Base-by-base conservation (phyloP, 2,797 vertebrate species). In the Rhinella marina region DNA sequence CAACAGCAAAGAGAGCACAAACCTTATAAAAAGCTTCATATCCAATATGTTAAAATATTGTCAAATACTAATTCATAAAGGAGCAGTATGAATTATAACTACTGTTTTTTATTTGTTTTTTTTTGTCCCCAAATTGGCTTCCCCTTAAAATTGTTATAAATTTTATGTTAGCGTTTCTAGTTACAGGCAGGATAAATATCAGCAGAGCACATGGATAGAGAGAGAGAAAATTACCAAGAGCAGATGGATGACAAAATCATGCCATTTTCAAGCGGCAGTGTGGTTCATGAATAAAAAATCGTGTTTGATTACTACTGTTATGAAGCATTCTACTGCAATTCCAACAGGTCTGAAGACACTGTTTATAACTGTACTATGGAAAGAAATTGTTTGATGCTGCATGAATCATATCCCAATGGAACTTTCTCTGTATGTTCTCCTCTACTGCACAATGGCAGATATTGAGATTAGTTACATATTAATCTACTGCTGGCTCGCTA, bases 261-360 rank as follows among this genome's bases (percentile, higher is more conserved):
- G 88, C 62, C 88, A 89, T 89, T 86, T 89, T 80, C 81, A 84
- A 78, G 82, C 61, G 41, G 80, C 88, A 83, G 80, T 54, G 54
- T 73, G 70, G 88, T 78, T 89, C 88, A 89, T 89, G 88, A 89
- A 89, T 89, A 89, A 89, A 89, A 88, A 83, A 89, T 86, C 85
- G 57, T 86, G 80, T 89, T 89, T 89, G 88, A 89, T 89, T 86
- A 89, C 81, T 86, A 89, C 88, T 89, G 88, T 89, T 89, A 89
- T 86, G 81, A 86, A 89, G 80, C 72, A 72, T 89, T 89, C 84
- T 84, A 72, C 80, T 89, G 84, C 88, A 86, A 79, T 83, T 89
- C 88, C 84, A 86, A 84, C 81, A 89, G 88, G 81, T 89, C 86
- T 86, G 80, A 81, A 82, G 85, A 89, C 80, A 81, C 81, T 89